Conservation (phyloP, 2,888 invertebrate species). For the Drosophila meridiana region DNA sequence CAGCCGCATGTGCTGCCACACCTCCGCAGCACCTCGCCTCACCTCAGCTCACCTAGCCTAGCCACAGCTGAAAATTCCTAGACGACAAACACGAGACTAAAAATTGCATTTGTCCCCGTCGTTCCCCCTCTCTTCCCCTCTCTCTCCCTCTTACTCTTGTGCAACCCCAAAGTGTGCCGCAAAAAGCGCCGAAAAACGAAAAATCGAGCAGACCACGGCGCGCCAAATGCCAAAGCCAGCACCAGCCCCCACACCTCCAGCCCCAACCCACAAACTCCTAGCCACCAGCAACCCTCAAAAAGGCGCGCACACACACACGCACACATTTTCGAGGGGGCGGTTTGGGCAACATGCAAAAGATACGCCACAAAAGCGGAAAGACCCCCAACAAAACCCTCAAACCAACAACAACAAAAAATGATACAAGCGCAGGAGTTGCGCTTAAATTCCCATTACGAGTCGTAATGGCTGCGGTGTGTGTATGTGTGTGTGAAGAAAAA, state of each 20-base stretch:
- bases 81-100: constrained; percentile 76
- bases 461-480: constrained; percentile 78
- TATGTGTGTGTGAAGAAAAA: constrained; percentile 59
- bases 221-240: constrained; percentile 49
- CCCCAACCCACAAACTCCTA: not conserved
- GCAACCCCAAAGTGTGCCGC: constrained; percentile 50
- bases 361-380: constrained; percentile 77
- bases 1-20: constrained; percentile 75
- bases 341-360: constrained; percentile 73
- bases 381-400: constrained; percentile 36
- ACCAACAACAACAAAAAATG: constrained; percentile 32
- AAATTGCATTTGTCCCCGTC: constrained; percentile 66
- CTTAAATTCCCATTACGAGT: constrained; percentile 82
- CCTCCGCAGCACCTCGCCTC: constrained; percentile 26
- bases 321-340: constrained; percentile 11
- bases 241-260: not conserved
- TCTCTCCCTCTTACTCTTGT: not conserved
- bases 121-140: not conserved
- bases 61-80: constrained; percentile 71
- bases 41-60: constrained; percentile 3
- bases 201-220: constrained; percentile 59
- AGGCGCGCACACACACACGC: constrained; percentile 9
- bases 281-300: constrained; percentile 45
- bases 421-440: constrained; percentile 65
- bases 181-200: constrained; percentile 59